Percentiles rank a stretch among this genome's conserved stretches.
Conservation (phyloP, 2,113 vertebrate genomes). For the Malaclemys terrapin region DNA sequence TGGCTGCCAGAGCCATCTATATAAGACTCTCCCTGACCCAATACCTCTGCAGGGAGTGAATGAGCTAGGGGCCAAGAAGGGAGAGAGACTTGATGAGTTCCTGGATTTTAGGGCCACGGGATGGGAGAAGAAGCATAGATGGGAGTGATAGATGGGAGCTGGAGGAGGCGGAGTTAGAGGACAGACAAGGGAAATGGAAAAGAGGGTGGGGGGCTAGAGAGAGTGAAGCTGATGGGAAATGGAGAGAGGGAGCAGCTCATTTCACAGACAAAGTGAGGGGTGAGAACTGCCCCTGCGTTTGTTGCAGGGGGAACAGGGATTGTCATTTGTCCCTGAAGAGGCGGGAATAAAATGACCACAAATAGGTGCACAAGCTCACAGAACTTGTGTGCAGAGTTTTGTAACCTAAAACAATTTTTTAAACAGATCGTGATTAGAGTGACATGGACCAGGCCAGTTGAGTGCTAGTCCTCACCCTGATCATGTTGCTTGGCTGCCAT, state of each 20-base stretch:
- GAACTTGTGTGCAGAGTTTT: fast-evolving
- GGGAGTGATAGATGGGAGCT: neutral
- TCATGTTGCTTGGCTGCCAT: neutral
- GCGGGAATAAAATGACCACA: neutral
- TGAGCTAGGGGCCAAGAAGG: neutral
- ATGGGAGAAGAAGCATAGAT: constrained; percentile 9
- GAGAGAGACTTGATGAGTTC: neutral
- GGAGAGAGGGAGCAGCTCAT: neutral
- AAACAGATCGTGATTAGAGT: neutral
- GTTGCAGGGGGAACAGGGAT: neutral
- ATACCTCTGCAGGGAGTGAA: too few relatives aligned
- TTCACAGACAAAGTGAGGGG: neutral
- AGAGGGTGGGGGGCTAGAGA: constrained; percentile 3
- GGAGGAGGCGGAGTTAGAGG: neutral
- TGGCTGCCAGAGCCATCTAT: neutral
- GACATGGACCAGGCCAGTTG: neutral
- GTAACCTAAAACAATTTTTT: fast-evolving
- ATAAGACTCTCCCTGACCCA: neutral
- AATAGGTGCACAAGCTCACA: neutral
- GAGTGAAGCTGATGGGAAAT: neutral
- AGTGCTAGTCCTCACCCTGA: too few relatives aligned
- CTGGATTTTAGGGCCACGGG: neutral
- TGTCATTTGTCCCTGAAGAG: fast-evolving
- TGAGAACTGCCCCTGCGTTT: neutral
- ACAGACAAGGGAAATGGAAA: constrained; percentile 55